Percentiles rank a stretch among this genome's conserved stretches.
Evolutionary conservation across 1,140 invertebrate species (phyloP).

Genomic region (Pollicipes pollicipes): DNA sequence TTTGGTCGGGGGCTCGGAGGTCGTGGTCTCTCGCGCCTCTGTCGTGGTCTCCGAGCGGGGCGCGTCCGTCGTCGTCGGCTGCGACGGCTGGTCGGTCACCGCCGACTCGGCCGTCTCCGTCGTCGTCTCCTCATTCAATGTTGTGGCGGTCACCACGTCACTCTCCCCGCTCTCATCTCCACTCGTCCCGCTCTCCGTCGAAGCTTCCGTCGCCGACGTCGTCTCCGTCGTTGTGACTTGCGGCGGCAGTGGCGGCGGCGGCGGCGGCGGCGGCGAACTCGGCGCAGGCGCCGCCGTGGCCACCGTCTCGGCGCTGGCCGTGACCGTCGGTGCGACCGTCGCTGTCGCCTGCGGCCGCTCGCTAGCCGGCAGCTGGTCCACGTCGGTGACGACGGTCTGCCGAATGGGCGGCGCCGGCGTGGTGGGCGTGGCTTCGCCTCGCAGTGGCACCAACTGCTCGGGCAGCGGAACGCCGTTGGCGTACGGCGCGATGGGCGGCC

Average conservation of each 20-base stretch:
- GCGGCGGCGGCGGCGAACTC: too few relatives aligned
- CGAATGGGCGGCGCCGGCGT: constrained; percentile 20
- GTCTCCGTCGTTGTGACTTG: background rate
- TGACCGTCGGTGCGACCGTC: constrained; percentile 6
- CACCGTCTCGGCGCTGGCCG: constrained; percentile 11
- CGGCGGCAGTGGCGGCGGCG: background rate
- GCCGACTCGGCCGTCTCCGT: constrained; percentile 3
- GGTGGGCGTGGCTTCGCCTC: background rate
- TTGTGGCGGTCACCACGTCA: background rate
- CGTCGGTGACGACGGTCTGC: constrained; percentile 25
- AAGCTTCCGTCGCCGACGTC: background rate
- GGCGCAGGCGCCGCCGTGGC: background rate
- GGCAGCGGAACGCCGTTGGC: constrained; percentile 51
- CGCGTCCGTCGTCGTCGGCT: background rate
- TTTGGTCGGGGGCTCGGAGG: constrained; percentile 7
- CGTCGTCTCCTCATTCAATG: constrained; percentile 1
- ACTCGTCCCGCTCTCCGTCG: background rate
- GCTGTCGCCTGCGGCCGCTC: background rate
- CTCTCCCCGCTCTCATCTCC: background rate
- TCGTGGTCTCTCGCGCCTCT: constrained; percentile 14
- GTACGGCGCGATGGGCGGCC: constrained; percentile 38
- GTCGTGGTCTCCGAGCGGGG: constrained; percentile 18
- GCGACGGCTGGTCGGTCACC: background rate
- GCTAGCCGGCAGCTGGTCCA: background rate
- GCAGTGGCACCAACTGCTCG: constrained; percentile 45